Evolutionary conservation across 64 coral and sea anemone genomes (phyloP).

Genomic region (Porites lutea): DNA sequence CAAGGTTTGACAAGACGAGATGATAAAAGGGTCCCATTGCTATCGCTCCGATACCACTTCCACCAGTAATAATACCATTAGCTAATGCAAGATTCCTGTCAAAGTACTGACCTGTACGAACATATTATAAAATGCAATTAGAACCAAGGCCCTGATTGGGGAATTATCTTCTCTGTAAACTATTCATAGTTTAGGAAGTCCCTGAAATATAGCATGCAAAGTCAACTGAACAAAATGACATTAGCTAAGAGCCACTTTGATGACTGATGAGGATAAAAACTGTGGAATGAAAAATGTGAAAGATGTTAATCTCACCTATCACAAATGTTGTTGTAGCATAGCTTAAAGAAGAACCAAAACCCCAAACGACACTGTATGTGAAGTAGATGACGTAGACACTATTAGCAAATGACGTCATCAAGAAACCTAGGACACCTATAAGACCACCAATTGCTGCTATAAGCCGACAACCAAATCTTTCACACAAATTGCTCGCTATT

Average conservation of each 20-base stretch:
- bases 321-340: too few relatives aligned
- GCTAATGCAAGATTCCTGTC: conserved; percentile 64
- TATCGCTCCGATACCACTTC: conserved; percentile 68
- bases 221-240: too few relatives aligned
- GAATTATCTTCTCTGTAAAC: too few relatives aligned
- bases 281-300: too few relatives aligned
- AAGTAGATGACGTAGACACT: background rate
- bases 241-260: too few relatives aligned
- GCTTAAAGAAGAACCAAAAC: background rate
- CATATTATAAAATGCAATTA: background rate
- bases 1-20: conserved; percentile 42
- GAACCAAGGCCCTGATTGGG: too few relatives aligned
- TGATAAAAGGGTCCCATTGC: conserved; percentile 82
- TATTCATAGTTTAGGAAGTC: too few relatives aligned
- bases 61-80: conserved; percentile 76
- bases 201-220: too few relatives aligned
- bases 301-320: too few relatives aligned
- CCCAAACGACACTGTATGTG: conserved; percentile 8
- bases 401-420: background rate
- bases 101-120: conserved; percentile 80
- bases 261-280: too few relatives aligned
- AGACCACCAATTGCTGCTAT: background rate
- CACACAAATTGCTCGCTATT: background rate
- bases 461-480: conserved; percentile 8
- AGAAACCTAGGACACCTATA: background rate